Conservation (phyloP, 2,113 vertebrate genomes). For the Petromus typicus region DNA sequence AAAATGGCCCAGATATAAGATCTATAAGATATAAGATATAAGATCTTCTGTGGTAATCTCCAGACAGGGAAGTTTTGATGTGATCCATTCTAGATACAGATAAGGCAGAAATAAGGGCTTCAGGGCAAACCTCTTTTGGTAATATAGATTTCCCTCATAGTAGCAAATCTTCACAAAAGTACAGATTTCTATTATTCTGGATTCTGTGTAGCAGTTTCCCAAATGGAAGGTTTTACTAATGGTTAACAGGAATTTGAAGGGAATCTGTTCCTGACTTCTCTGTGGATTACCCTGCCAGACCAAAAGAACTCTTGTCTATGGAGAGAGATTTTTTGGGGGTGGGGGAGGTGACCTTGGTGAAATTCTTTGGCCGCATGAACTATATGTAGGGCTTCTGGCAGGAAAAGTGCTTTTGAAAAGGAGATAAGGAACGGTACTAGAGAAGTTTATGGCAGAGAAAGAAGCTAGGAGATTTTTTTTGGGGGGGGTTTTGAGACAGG, state of each 20-base stretch:
- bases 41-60: neutral
- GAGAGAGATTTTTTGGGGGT: neutral
- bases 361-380: neutral
- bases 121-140: neutral
- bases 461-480: neutral
- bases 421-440: conserved; percentile 1
- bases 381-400: neutral
- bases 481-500: too few relatives aligned
- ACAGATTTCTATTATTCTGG: conserved; percentile 34
- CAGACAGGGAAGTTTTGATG: neutral
- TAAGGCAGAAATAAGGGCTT: neutral
- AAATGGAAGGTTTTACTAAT: neutral
- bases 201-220: conserved; percentile 20
- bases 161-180: neutral
- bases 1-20: neutral
- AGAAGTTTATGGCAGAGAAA: neutral
- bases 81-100: neutral
- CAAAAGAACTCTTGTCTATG: conserved; percentile 12
- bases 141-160: neutral
- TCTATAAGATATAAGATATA: neutral
- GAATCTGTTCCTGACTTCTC: neutral
- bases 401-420: conserved; percentile 33
- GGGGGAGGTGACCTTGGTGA: neutral
- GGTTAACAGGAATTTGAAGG: neutral
- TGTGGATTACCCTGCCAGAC: neutral